Conservation (phyloP, 2,888 invertebrate species). For the Polyploca ridens region DNA sequence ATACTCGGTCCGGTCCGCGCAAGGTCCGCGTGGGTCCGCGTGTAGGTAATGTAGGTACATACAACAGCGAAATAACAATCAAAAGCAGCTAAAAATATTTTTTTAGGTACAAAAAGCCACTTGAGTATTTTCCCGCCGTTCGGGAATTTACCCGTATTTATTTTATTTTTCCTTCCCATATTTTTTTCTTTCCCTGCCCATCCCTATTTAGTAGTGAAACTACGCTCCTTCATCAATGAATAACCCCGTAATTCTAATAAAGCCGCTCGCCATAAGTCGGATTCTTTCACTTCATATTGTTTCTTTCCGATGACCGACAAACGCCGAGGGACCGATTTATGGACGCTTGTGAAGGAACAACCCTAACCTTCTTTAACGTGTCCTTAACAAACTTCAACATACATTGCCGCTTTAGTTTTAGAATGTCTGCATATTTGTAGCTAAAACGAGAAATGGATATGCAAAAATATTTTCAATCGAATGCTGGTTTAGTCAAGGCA, state of each 20-base stretch:
- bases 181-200: too few species aligned
- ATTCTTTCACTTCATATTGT: constrained; percentile 60
- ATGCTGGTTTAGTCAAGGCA: constrained; percentile 26
- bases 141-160: too few species aligned
- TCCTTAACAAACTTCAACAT: neutral
- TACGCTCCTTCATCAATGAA: neutral
- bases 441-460: neutral
- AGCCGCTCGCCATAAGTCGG: constrained; percentile 37
- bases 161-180: too few species aligned
- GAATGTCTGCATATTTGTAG: neutral
- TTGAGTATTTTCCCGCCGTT: too few species aligned
- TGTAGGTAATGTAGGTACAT: too few species aligned
- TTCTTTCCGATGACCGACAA: constrained; percentile 64
- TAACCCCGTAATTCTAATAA: neutral
- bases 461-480: constrained; percentile 13
- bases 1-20: too few species aligned
- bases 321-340: constrained; percentile 56
- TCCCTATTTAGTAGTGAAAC: too few species aligned
- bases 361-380: neutral
- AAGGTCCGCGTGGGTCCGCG: too few species aligned
- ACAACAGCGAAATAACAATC: too few species aligned
- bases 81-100: too few species aligned
- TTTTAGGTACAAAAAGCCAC: too few species aligned
- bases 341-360: constrained; percentile 21
- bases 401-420: neutral